Evolutionary conservation across 2,888 invertebrate genomes (phyloP), one percentile per base, ranked within the genome.

Genomic region (Acrocera orbiculus): DNA sequence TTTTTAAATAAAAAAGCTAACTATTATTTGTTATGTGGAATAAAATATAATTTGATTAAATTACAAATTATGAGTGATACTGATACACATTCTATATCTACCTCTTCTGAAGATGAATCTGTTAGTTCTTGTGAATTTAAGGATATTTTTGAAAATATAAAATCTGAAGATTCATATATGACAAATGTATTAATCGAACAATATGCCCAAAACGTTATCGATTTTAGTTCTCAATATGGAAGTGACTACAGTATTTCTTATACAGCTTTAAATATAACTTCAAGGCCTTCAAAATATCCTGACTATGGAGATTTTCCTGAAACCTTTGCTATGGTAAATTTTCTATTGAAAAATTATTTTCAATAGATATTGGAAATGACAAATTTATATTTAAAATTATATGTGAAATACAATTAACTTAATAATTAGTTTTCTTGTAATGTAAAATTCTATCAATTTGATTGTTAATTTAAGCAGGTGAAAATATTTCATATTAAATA

Each of bases 201-300:
- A 51, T 87, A 74, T 59, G 86, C 78, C 3, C 67, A 73, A 47
- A 72, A 72, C 51, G 81, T 89, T 26, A 63, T 73, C 28, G 79
- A 82, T 54, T 89, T 81, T 53, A 85, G 85, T 54, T 87, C 87
- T 1, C 85, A 85, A 61, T 92, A 90, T 63, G 90, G 87, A 39
- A 81, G 78, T 54, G 78, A 77, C 56, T 76, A 73, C 40, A 85
- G 83, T 61, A 79, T 83, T 52, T 86, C 85, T 0, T 90, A 90
- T 52, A 79, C 85, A 4, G 87, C 86, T 5, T 70, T 75, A 33
- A 90, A 90, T 62, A 69, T 92, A 36, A 73, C 78, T 32, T 87
- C 89, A 7, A 75, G 77, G 46, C 82, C 82, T 9, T 75, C 74
- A 16, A 80, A 81, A 54, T 90, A 76, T 63, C 90, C 90, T 0